Base-by-base conservation (phyloP, 1,140 invertebrate species). In the Condylostylus longicornis region DNA sequence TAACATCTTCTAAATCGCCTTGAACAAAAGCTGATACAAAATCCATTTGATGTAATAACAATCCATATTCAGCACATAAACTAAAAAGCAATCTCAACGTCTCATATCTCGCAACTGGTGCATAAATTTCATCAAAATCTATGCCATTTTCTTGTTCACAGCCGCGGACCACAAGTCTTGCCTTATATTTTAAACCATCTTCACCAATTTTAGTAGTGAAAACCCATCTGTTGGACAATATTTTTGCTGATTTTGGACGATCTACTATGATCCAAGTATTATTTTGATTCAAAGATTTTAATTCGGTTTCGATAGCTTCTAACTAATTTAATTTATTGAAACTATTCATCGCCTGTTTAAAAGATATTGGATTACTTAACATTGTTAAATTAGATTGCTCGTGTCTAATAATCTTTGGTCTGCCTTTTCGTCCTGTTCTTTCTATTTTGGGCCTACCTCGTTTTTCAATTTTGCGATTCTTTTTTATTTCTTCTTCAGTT, bases 1-100 rank as follows among this genome's bases (percentile, higher is more conserved):
- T 29, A 6, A 45, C 44, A 45, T 67, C 62, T 10, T 62, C 43
- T 29, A 61, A 46, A 18, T 51, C 40, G 17, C 62, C 61, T 46
- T 66, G 44, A 9, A 66, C 41, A 44, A 59, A 67, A 1, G 63
- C 63, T n/a, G 56, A 57, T 33, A 46, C 49, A 1, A 53, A 48
- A 44, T 66, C 61, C 36, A 57, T 44, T 14, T 62, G 52, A 18
- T 42, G 25, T 25, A 52, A 35, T 35, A 45, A 12, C 30, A 53
- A 35, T 44, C 45, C 46, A 32, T 38, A 38, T 47, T 44, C 25
- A 4, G 15, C 46, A 14, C 44, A 19, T 48, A 5, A 25, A 44
- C 40, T n/a, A 61, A 27, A 2, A 63, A 42, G 13, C 10, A 52
- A 25, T 51, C 53, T 48, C 51, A 63, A 18, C 53, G 40, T 44